Evolutionary conservation across 2,797 vertebrate species (phyloP), one percentile per base, ranked within the genome.

Genomic region (Rhynchotus rufescens): DNA sequence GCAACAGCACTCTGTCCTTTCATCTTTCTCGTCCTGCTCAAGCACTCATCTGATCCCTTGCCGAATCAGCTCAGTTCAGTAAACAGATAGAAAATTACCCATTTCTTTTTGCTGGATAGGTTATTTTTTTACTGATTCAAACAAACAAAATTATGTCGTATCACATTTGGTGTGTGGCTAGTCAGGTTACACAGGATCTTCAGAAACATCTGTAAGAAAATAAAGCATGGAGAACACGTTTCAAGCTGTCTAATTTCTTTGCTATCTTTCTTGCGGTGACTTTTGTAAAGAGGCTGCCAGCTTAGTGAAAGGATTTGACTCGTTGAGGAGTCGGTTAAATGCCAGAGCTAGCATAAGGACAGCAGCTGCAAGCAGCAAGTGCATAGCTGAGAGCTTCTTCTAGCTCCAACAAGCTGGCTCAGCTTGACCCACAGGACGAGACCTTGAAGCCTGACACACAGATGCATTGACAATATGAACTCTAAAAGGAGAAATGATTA

Each of bases 401-500:
- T 17, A 61, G 76, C 16, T 73, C 42, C 47, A 57, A 1, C 13
- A n/a, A 72, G 23, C 4, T 52, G 34, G 34, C 44, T 86, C 19
- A 34, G 66, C 2, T 6, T 4, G 15, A n/a, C 15, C 74, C 36
- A 32, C 0, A 4, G 52, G 30, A 22, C 26, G 56, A 61, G 7
- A n/a, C 0, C 25, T 7, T 25, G 14, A 56, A 67, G 6, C 10
- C 45, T n/a, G 52, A 3, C 52, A 44, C 3, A 3, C n/a, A n/a
- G 32, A 28, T 7, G 89, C 56, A 25, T 75, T 12, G 22, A 42
- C 10, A 1, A 0, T 16, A 36, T 20, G 10, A 81, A 79, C 4
- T 32, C 8, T 22, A 49, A 21, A 47, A 10, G 22, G 47, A 22
- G 1, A 30, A 26, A 44, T 12, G 1, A 26, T 51, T 64, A 36